phyloP scores from a whole-genome alignment of 1,140 invertebrate species.

The Trypoxylus dichotomus region DNA sequence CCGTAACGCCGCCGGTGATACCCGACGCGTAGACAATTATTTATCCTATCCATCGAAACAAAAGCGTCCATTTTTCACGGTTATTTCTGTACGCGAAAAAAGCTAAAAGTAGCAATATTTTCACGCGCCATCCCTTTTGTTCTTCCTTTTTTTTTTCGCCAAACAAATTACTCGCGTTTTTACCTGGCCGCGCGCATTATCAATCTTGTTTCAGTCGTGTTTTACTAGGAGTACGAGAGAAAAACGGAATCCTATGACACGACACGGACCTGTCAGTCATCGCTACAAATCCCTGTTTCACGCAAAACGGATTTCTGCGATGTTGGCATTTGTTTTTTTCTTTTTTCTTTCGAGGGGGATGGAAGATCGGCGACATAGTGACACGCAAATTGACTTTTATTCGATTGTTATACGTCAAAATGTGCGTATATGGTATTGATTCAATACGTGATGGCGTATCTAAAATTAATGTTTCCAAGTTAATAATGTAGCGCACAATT shows the following conservation, averaged over 20 bases:
- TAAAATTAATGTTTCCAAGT: too few relatives aligned
- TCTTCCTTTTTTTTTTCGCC: neutral
- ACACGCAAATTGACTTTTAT: too few relatives aligned
- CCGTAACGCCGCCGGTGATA: neutral
- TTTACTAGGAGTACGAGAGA: neutral
- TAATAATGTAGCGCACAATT: too few relatives aligned
- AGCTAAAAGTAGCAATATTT: constrained; percentile 14
- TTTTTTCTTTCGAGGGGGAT: too few relatives aligned
- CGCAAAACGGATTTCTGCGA: neutral
- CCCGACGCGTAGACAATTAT: neutral
- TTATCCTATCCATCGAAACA: constrained; percentile 11
- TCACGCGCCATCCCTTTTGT: neutral
- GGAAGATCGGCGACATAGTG: too few relatives aligned
- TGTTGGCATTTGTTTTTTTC: neutral
- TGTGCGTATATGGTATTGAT: too few relatives aligned
- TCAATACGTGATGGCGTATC: too few relatives aligned
- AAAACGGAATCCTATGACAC: neutral
- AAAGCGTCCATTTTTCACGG: neutral
- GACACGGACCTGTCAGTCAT: neutral
- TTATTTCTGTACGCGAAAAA: neutral
- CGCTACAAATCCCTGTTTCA: neutral
- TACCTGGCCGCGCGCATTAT: neutral
- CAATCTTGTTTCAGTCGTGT: constrained; percentile 1
- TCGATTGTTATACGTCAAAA: too few relatives aligned
- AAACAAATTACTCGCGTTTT: constrained; percentile 2